Evolutionary conservation across 2,797 vertebrate genomes (phyloP).

Genomic region (Coccyzus lansbergi): DNA sequence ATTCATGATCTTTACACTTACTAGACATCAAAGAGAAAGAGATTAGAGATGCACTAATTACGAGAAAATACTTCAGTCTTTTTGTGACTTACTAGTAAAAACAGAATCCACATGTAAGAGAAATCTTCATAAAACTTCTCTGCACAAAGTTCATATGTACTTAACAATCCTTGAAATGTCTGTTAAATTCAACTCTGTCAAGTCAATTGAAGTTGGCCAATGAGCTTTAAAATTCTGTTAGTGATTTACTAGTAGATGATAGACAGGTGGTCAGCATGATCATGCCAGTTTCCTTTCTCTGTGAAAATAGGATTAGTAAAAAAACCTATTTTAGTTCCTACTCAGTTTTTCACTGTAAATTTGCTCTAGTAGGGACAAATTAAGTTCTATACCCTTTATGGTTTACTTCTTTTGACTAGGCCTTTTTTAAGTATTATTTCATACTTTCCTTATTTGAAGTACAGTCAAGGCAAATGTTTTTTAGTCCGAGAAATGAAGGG

Average conservation of each 20-base stretch:
- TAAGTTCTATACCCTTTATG: neutral
- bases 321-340: neutral
- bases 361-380: neutral
- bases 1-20: neutral
- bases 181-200: neutral
- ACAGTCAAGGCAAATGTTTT: neutral
- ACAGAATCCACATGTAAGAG: neutral
- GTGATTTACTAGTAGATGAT: neutral
- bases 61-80: neutral
- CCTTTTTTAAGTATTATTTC: neutral
- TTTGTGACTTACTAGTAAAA: neutral
- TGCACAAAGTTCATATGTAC: neutral
- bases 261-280: neutral
- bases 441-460: neutral
- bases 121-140: neutral
- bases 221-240: neutral
- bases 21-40: conserved; percentile 1
- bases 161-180: neutral
- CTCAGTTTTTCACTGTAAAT: neutral
- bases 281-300: neutral
- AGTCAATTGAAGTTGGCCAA: neutral
- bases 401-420: neutral
- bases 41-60: neutral
- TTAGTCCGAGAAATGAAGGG: neutral
- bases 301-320: neutral